Base-by-base conservation (phyloP, 2,888 invertebrate genomes). In the Drosophila macrospina region DNA sequence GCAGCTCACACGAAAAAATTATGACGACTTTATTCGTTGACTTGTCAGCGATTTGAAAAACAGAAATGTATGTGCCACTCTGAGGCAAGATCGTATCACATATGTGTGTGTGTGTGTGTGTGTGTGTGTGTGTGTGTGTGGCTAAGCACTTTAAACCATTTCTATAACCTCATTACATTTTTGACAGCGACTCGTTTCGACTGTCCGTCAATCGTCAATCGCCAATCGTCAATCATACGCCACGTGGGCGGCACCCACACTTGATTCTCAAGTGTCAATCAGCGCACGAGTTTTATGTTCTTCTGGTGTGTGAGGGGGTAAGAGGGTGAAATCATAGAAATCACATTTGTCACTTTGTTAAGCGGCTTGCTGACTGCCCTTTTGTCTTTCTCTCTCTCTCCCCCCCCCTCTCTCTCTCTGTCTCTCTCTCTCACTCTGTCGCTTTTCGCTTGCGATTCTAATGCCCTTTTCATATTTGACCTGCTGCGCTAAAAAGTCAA, bases 361-460 rank as follows among this genome's bases (percentile, higher is more conserved):
- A 83, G 83, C 80, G 60, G 86, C 83, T 83, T 83, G 84, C 86
- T 88, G 86, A 68, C 52, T 79, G 83, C 88, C 86, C 88, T 74
- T 83, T 83, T 73, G 70, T 13, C 41, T 51, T 28, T 70, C 52
- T 32, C 39, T 47, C 32, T 36, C 37, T 45, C 48, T 75, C 52
- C n/a, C n/a, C n/a, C n/a, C n/a, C n/a, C n/a, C 41, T 51, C 24
- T 70, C 52, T 32, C 39, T 47, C 32, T 36, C 37, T 45, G 44
- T 75, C 52, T 70, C 52, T 32, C 39, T 47, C 32, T 36, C 37
- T 45, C 48, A 69, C 52, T 54, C 42, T 41, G 5, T 41, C 5
- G 4, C 6, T 26, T 39, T 28, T 44, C 41, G 39, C 51, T 59
- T 61, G 26, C 34, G 32, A 61, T 54, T 73, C 61, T 26, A 32